Conservation (phyloP, 2,888 invertebrate genomes). For the Calameuta pallipes region DNA sequence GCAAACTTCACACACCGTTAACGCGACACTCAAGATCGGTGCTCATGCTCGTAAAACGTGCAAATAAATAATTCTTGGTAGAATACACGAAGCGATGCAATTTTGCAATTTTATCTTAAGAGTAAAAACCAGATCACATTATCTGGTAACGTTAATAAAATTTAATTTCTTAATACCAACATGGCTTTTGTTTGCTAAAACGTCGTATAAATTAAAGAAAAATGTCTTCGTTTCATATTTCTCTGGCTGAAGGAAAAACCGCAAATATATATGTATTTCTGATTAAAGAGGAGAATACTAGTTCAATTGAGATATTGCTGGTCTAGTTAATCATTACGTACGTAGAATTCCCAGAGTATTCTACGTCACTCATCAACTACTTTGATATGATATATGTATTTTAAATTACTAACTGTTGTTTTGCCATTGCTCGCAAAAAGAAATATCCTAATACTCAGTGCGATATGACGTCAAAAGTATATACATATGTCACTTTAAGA, state of each 20-base stretch:
- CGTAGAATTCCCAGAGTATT: background rate
- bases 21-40: background rate
- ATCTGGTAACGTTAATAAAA: background rate
- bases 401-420: background rate
- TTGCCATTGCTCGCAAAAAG: background rate
- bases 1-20: background rate
- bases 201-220: background rate
- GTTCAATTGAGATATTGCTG: background rate
- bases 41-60: background rate
- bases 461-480: background rate
- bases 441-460: background rate
- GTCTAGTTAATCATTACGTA: background rate
- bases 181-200: background rate
- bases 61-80: background rate
- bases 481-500: background rate
- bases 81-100: background rate
- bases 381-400: background rate
- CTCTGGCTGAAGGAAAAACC: background rate
- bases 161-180: background rate
- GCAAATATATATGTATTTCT: background rate
- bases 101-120: background rate
- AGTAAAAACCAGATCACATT: background rate
- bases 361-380: background rate
- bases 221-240: background rate
- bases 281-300: background rate